Evolutionary conservation across 30 jellyfish, hydroid and myxozoan genomes (phyloP).

Genomic region (Chrysaora quinquecirrha): DNA sequence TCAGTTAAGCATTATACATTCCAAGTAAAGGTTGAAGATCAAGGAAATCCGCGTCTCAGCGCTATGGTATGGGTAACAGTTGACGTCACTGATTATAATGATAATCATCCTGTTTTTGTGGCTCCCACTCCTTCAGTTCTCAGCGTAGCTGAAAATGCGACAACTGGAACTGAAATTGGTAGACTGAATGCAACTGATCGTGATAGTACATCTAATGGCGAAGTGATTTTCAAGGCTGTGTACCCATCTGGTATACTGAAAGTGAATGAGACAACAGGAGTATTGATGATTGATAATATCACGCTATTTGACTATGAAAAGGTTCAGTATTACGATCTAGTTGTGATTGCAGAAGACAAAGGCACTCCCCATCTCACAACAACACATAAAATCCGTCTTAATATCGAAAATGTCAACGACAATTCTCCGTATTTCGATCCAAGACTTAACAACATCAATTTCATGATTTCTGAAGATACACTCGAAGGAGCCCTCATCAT

Average conservation of each 20-base stretch:
- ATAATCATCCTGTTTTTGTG: conserved; percentile 79
- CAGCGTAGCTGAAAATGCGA: conserved; percentile 68
- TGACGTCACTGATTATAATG: conserved; percentile 75
- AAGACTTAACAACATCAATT: conserved; percentile 43
- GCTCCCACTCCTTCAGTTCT: conserved; percentile 39
- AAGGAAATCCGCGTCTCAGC: conserved; percentile 50
- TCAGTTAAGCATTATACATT: conserved; percentile 34
- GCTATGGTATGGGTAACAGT: conserved; percentile 53
- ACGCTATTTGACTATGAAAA: conserved; percentile 75
- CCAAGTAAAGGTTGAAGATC: conserved; percentile 57
- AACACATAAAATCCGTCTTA: conserved; percentile 30
- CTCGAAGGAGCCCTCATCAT: conserved; percentile 29
- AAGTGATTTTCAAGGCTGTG: conserved; percentile 45
- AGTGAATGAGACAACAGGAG: conserved; percentile 70
- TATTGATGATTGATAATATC: conserved; percentile 20
- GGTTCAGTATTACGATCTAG: conserved; percentile 55
- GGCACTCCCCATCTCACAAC: conserved; percentile 85
- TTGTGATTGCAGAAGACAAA: conserved; percentile 73
- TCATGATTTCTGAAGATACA: conserved; percentile 56
- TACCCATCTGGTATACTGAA: conserved; percentile 78
- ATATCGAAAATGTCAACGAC: conserved; percentile 77
- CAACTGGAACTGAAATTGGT: conserved; percentile 77
- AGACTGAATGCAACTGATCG: conserved; percentile 67
- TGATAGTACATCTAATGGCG: conserved; percentile 67
- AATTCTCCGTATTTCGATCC: conserved; percentile 69